Evolutionary conservation across 1,140 invertebrate species (phyloP).

Genomic region (Drosophila grimshawi): DNA sequence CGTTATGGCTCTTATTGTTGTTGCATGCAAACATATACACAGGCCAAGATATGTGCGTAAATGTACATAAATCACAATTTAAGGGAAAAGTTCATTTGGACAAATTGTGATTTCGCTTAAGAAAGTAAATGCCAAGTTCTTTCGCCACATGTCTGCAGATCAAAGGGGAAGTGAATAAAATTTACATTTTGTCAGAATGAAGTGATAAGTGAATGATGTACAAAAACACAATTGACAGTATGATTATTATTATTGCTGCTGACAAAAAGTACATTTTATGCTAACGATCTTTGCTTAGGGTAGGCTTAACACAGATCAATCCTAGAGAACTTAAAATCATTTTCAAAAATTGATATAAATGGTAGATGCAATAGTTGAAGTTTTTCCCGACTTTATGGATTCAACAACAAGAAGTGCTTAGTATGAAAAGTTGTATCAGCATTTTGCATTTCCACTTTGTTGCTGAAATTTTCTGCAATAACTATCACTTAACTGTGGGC

Average conservation of each 20-base stretch:
- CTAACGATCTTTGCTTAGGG: too few species aligned
- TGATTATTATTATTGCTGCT: not conserved
- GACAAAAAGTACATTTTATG: too few species aligned
- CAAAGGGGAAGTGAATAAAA: too few species aligned
- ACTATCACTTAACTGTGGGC: slow-evolving; percentile 31
- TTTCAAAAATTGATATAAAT: not conserved
- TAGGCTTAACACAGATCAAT: too few species aligned
- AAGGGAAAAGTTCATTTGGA: slow-evolving; percentile 5
- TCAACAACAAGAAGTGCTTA: slow-evolving; percentile 8
- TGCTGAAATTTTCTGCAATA: slow-evolving; percentile 24
- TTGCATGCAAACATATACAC: not conserved
- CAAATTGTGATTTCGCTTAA: slow-evolving; percentile 9
- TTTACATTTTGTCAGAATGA: too few species aligned
- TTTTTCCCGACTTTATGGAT: not conserved
- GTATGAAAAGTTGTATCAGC: slow-evolving; percentile 23
- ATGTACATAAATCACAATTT: slow-evolving; percentile 50
- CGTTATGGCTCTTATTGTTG: slow-evolving; percentile 10
- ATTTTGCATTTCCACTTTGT: slow-evolving; percentile 15
- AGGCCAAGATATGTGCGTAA: slow-evolving; percentile 1
- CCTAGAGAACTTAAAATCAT: not conserved
- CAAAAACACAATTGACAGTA: not conserved
- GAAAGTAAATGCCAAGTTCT: not conserved
- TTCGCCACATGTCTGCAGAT: not conserved
- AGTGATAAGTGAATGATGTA: too few species aligned
- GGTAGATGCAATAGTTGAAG: not conserved